Base-by-base conservation (phyloP, 2,797 vertebrate genomes). In the Nasua narica region DNA sequence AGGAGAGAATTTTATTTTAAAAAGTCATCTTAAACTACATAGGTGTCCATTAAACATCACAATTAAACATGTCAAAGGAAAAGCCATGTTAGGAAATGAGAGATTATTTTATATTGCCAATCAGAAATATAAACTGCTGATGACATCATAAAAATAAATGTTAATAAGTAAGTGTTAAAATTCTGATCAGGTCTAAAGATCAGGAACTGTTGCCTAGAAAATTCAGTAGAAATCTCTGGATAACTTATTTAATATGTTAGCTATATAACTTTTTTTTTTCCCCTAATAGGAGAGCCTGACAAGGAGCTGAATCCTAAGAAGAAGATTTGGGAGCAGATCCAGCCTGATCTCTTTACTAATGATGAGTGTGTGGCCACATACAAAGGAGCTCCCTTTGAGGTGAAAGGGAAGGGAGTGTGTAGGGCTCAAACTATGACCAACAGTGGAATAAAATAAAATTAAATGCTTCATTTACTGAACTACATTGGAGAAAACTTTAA, bases 301-400 rank as follows among this genome's bases (percentile, higher is more conserved):
- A 99, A 99, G 98, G 99, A 99, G 97, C 99, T 99, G 94, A 99
- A 99, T 98, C 99, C 99, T 74, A 99, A 99, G 98, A 99, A 99
- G 99, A 99, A 99, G 98, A 99, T 99, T n/a, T 99, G 99, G 99
- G 99, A 99, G 98, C 99, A 99, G 98, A 98, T 99, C 95, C 99
- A 99, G 97, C 99, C 99, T 10, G 99, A 99, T 95, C 99, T 99
- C 81, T 98, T 96, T 96, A 99, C 99, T 2, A 99, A 99, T 88
- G 98, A 94, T 65, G 98, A 99, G 60, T 99, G 99, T 95, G 98
- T 99, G 89, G 99, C 99, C 92, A 99, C 99, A 0, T 99, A 99
- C 98, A 99, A 99, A 98, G 99, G 99, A n/a, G 98, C 98, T 7
- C 98, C 99, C 4, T 99, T 99, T 97, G 99, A 99, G 98, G 99